Percentiles rank a stretch among this genome's conserved stretches.
Evolutionary conservation across 2,797 vertebrate species (phyloP).

Genomic region (Ambastaia sidthimunki): DNA sequence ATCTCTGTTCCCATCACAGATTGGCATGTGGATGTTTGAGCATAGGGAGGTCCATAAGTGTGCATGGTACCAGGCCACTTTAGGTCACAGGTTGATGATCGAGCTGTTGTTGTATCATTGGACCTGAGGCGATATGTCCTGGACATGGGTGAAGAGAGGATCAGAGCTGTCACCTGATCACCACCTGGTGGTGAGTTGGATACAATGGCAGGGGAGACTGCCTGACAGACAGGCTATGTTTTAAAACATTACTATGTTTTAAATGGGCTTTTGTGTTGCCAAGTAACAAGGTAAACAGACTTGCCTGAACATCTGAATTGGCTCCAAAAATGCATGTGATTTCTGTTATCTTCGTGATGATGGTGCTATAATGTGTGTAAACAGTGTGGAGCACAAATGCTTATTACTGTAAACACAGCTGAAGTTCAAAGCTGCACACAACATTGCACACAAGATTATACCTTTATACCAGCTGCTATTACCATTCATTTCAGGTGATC

Average conservation of each 20-base stretch:
- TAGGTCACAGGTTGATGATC: neutral
- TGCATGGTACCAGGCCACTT: neutral
- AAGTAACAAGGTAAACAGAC: slow-evolving; percentile 65
- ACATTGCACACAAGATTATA: too few species aligned
- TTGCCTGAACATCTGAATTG: slow-evolving; percentile 24
- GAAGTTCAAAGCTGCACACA: too few species aligned
- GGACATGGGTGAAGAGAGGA: neutral
- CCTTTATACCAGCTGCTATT: too few species aligned
- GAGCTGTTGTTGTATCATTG: neutral
- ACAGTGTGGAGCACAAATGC: neutral
- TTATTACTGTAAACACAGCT: slow-evolving; percentile 11
- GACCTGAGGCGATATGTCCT: neutral
- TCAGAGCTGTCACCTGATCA: too few species aligned
- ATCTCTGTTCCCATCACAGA: too few species aligned
- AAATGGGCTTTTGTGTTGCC: slow-evolving; percentile 58
- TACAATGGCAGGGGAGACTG: too few species aligned
- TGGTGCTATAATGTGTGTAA: slow-evolving; percentile 19
- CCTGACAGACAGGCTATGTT: neutral
- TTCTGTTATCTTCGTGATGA: slow-evolving; percentile 19
- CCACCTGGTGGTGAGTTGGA: too few species aligned
- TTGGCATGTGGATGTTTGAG: neutral
- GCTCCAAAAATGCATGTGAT: slow-evolving; percentile 28
- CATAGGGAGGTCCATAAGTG: neutral
- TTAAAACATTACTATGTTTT: slow-evolving; percentile 45
- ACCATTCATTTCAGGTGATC: neutral